Conservation (phyloP, 2,888 invertebrate species). For the Sthenelais limicola region DNA sequence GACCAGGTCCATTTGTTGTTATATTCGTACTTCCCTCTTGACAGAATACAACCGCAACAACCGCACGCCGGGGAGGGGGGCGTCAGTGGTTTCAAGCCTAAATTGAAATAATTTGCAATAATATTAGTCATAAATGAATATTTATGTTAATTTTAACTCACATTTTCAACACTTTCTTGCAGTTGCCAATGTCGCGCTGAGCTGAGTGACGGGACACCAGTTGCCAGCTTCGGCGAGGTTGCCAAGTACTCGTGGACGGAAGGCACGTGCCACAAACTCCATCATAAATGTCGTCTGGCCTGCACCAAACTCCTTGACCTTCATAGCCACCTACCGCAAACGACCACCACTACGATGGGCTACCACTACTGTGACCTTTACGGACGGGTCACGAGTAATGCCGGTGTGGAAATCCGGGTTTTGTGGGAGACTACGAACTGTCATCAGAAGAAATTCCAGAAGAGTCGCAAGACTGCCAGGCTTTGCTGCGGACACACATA, state of each 20-base stretch:
- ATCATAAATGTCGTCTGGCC: conserved; percentile 12
- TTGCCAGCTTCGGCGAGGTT: conserved; percentile 1
- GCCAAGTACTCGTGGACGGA: not conserved
- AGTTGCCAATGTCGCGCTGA: conserved; percentile 16
- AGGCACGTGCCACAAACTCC: conserved; percentile 16
- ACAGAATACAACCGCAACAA: too few relatives aligned
- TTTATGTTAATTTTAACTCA: too few relatives aligned
- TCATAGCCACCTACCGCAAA: conserved; percentile 11
- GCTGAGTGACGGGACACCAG: not conserved
- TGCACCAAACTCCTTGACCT: conserved; percentile 4
- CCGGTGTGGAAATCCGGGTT: conserved; percentile 1
- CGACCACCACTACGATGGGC: conserved; percentile 1
- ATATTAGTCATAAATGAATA: too few relatives aligned
- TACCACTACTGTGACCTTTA: conserved; percentile 28
- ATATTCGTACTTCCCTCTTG: too few relatives aligned
- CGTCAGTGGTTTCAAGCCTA: too few relatives aligned
- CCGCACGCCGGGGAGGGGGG: too few relatives aligned
- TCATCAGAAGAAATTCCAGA: conserved; percentile 26
- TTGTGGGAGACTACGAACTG: conserved; percentile 19
- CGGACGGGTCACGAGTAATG: conserved; percentile 1
- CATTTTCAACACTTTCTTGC: too few relatives aligned
- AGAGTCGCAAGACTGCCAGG: conserved; percentile 9
- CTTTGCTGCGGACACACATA: conserved; percentile 35
- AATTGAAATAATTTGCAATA: too few relatives aligned
- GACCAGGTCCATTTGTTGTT: too few relatives aligned